Base-by-base conservation (phyloP, 2,113 vertebrate genomes). In the Motacilla alba region DNA sequence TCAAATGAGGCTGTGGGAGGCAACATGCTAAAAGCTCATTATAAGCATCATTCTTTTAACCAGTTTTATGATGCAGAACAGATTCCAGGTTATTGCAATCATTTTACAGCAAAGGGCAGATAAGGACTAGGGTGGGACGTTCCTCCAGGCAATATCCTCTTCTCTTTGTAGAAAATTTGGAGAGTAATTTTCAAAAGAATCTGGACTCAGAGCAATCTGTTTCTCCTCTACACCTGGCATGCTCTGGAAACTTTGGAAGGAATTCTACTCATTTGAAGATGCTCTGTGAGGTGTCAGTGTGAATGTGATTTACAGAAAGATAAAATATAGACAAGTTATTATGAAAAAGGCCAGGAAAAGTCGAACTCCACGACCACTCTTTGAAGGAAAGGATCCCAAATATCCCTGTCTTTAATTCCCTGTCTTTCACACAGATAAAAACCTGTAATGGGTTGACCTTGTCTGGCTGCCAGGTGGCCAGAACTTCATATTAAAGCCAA, bases 1-100 rank as follows among this genome's bases (percentile, higher is more conserved):
- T 82, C 87, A 93, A 41, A 93, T 55, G 74, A 85, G 35, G 20
- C 28, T 69, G 90, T 96, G 74, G 90, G 90, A 94, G 23, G 70
- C 70, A 85, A 85, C 72, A 80, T 41, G 15, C 58, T 76, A 75
- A 79, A 85, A 95, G 47, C 47, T 78, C 37, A 28, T 94, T 79
- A 75, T 53, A 43, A 87, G 59, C n/a, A 64, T 87, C 24, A 56
- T 75, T 75, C 53, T 93, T 75, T 64, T 72, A 82, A 70, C 49
- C 69, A 82, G 8, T 60, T 15, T 75, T 88, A 52, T 73, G 81
- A 87, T 89, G 70, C 62, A 33, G 47, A 94, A 81, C n/a, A 75
- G 43, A 90, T 72, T 46, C 22, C 12, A 47, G 39, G 22, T 28
- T 89, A 59, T 82, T 91, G 24, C 19, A 78, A 39, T 35, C 67